These are phyloP conservation scores for Bembecia ichneumoniformis DNA, from an alignment of 2,888 invertebrate genomes.

Conservation along the genomic window DNA sequence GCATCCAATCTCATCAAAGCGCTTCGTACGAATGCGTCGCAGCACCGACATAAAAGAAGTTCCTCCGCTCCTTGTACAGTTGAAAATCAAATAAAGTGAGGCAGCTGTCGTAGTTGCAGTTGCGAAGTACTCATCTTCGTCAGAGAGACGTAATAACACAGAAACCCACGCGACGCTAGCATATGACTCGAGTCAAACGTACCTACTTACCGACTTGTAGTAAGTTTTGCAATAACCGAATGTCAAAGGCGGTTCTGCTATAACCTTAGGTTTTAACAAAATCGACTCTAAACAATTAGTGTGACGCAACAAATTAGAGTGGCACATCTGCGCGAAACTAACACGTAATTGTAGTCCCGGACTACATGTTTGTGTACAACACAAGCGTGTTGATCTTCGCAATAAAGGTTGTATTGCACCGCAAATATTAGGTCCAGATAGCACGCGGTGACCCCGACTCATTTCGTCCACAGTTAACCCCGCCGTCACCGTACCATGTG, in stretches of 20 bases:
- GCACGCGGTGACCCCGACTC: slow-evolving; percentile 48
- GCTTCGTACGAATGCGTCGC: slow-evolving; percentile 26
- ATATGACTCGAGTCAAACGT: slow-evolving; percentile 23
- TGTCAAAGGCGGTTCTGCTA: background rate
- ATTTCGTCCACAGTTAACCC: slow-evolving; percentile 53
- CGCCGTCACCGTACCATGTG: slow-evolving; percentile 40
- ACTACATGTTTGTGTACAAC: slow-evolving; percentile 5
- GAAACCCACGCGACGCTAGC: slow-evolving; percentile 24
- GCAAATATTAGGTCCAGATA: slow-evolving; percentile 56
- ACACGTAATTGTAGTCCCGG: background rate
- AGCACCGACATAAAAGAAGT: slow-evolving; percentile 38
- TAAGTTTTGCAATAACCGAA: background rate
- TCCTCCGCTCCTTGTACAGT: slow-evolving; percentile 36
- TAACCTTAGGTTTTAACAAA: background rate
- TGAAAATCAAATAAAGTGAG: slow-evolving; percentile 58
- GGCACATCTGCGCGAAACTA: background rate
- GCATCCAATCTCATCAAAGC: slow-evolving; percentile 28
- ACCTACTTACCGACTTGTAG: background rate
- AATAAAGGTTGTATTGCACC: slow-evolving; percentile 61
- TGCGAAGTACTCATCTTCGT: slow-evolving; percentile 45
- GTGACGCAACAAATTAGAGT: background rate
- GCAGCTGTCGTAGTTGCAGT: slow-evolving; percentile 54
- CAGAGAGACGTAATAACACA: slow-evolving; percentile 39
- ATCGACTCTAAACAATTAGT: background rate
- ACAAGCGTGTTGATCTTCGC: slow-evolving; percentile 47